Evolutionary conservation across 2,888 invertebrate species (phyloP), one percentile per base, ranked within the genome.

Genomic region (Microchrysa polita): DNA sequence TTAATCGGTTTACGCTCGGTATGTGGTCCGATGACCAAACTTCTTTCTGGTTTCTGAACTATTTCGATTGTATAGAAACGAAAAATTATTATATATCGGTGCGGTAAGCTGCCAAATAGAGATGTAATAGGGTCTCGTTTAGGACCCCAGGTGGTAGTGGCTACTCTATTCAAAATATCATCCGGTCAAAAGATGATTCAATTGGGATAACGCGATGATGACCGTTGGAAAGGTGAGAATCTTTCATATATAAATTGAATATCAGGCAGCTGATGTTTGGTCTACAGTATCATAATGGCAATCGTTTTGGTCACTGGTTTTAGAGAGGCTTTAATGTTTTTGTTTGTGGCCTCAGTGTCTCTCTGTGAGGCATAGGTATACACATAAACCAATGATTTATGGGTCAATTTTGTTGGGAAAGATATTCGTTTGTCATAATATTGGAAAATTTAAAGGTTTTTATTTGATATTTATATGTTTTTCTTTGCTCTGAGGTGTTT

Each of bases 1-100:
- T 42, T 73, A 73, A 73, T 73, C 73, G 73, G 73, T 65, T 73
- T 73, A 67, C 34, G 60, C 59, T 12, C 69, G 55, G 34, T 34
- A 55, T 55, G 27, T 34, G 57, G 55, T 18, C 69, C 12, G 14
- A 5, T 40, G 34, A 53, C 52, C 27, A 27, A 34, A 53, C 18
- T 53, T 27, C 40, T 40, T 1, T 69, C n/a, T n/a, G n/a, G n/a
- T n/a, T 20, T 69, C 57, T 59, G n/a, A 40, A 7, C 20, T 22
- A 57, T 57, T 57, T 40, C 57, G 55, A 55, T 69, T 69, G 55
- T 69, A 22, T n/a, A n/a, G n/a, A 65, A 34, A 69, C 34, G 40
- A 40, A 27, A 69, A 69, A 69, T 55, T 34, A 67, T n/a, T n/a
- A n/a, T n/a, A n/a, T 69, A 52, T 57, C 55, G 20, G 27, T 57